phyloP scores from a whole-genome alignment of 2,888 invertebrate genomes.

The Arctia plantaginis region DNA sequence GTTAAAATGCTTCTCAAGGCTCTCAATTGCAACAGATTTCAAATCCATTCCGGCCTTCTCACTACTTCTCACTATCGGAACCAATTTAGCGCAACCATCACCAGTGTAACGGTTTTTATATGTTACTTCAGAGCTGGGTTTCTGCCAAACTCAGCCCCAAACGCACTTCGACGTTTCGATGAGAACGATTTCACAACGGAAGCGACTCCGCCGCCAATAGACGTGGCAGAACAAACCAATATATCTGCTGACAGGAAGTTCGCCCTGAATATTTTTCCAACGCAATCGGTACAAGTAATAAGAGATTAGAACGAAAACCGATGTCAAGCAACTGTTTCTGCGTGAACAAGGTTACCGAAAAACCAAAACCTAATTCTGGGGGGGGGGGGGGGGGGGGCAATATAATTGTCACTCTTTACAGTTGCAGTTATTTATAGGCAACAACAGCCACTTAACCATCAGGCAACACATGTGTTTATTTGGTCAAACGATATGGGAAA shows the following conservation, averaged over 20 bases:
- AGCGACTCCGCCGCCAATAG: conserved; percentile 47
- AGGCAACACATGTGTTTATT: no score
- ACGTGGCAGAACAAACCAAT: conserved; percentile 51
- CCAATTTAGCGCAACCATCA: neutral
- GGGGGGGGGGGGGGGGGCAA: no score
- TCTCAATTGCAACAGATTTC: no score
- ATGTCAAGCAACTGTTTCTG: neutral
- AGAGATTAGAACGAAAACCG: neutral
- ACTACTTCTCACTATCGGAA: no score
- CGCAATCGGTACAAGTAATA: conserved; percentile 29
- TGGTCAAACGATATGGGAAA: no score
- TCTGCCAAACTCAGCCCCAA: neutral
- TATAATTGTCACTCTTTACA: no score
- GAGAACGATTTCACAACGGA: conserved; percentile 17
- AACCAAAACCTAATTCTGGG: neutral
- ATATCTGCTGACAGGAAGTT: conserved; percentile 54
- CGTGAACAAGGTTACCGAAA: neutral
- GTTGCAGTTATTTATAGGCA: no score
- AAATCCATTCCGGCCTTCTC: no score
- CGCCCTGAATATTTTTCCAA: conserved; percentile 57
- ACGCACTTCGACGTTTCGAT: conserved; percentile 2
- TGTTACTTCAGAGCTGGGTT: neutral
- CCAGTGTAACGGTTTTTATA: neutral
- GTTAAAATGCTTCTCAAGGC: no score
- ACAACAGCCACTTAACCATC: no score